Base-by-base conservation (phyloP, 2,888 invertebrate species). In the Phlogophora meticulosa region DNA sequence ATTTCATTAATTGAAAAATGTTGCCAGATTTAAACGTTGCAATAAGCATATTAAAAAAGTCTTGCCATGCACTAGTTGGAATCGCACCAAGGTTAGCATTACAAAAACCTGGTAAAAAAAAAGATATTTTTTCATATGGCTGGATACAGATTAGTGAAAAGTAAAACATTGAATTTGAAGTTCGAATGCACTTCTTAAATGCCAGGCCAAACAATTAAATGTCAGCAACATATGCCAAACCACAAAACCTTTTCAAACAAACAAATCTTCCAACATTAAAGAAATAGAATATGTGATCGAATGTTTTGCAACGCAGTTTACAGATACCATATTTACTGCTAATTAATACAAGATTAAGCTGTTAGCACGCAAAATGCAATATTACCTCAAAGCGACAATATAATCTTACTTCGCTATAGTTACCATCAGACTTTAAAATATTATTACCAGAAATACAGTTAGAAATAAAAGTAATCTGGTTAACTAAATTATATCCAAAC, bases 351-450 rank as follows among this genome's bases (percentile, higher is more conserved):
- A 13, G 28, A 49, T 7, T 11, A 28, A 28, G 13, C 9, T 28
- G 15, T 45, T 51, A 49, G n/a, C 48, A 51, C 22, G 61, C 13
- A 32, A 43, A 60, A 60, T 24, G 24, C 36, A 5, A 65, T 42
- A 43, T 38, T 49, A 51, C 24, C 15, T 52, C 48, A 40, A 73
- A 60, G 20, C 17, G 2, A 53, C 15, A 36, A 36, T n/a, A 48
- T 11, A 32, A 63, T 40, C 32, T 58, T 49, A 63, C 13, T 28
- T 57, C 20, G 57, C 40, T 34, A 62, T 42, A 61, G 13, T 38
- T 61, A 62, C 38, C 40, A 75, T 73, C 76, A 75, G 53, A 75
- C 70, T 75, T 69, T 2, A 43, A 48, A 68, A 69, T 48, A 40
- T 34, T 40, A 2, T 52, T 40, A 57, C 22, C 34, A 58, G 24